Evolutionary conservation across 2,113 vertebrate species (phyloP), one percentile per base, ranked within the genome.

Genomic region (Fulica atra): DNA sequence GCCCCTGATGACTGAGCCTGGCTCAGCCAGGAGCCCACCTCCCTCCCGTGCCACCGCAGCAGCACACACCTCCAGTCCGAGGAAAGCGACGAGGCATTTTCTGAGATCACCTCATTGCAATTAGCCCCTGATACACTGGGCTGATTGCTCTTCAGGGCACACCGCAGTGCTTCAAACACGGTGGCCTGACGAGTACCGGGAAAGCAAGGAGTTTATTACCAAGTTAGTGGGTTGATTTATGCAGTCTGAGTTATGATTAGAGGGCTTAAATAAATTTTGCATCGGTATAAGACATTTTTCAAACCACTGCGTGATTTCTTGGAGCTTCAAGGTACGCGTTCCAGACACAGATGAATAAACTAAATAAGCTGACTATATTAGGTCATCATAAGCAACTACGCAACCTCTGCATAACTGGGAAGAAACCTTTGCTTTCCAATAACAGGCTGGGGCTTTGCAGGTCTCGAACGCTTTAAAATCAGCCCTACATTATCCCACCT

Each of bases 161-260:
- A 91, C 96, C 14, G 35, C 54, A 46, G 73, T 85, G 86, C 83
- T 95, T 91, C 88, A 81, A 93, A 88, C 73, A 86, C 36, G 1
- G 16, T 25, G 86, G 44, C 92, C 84, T 89, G 95, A 94, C 53
- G 25, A 96, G 88, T 69, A 73, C 40, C 1, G 0, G 44, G 74
- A 91, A 79, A 76, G 40, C 0, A 1, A 81, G 50, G 82, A 91
- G 77, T 96, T 91, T 95, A 93, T 95, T 89, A 91, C 20, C 3
- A 94, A 93, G 81, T 89, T 95, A 89, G 72, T 76, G 66, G 48
- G 61, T 63, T 93, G 92, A 96, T 96, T 96, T 93, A 85, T 87
- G 91, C 59, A 72, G 59, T 40, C 61, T 73, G 86, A 88, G 77
- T 89, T 92, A 92, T 91, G 91, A 96, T 93, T 89, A 90, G 77